Conservation (phyloP, 2,797 vertebrate species). For the Oryzias sinensis region DNA sequence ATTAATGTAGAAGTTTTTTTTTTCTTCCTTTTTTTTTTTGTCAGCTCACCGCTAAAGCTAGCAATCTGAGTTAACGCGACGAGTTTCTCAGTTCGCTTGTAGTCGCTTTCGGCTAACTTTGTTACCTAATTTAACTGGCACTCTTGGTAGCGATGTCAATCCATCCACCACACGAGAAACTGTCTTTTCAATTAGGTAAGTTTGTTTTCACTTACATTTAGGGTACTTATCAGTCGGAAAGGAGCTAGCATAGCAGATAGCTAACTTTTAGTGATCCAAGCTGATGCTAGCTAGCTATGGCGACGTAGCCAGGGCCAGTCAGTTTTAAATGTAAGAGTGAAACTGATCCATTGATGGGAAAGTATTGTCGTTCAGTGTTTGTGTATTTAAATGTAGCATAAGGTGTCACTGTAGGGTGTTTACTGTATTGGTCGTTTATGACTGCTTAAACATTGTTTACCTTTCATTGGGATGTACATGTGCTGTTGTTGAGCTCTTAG, state of each 20-base stretch:
- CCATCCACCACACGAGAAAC: neutral
- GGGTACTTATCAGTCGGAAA: conserved; percentile 23
- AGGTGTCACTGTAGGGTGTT: neutral
- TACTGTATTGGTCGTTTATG: neutral
- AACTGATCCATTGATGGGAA: conserved; percentile 18
- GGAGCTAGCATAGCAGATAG: conserved; percentile 65
- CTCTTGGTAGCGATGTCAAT: conserved; percentile 38
- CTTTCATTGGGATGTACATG: neutral
- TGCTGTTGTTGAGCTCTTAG: conserved; percentile 19
- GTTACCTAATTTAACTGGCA: conserved; percentile 18
- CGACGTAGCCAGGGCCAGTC: conserved; percentile 62
- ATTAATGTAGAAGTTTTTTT: conserved; percentile 65
- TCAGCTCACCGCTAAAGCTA: conserved; percentile 62
- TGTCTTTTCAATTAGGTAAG: conserved; percentile 42
- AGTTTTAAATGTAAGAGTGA: conserved; percentile 28
- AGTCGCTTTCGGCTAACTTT: conserved; percentile 25
- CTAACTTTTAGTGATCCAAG: conserved; percentile 65
- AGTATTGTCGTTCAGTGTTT: neutral
- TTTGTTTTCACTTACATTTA: neutral
- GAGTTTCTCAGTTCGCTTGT: conserved; percentile 63
- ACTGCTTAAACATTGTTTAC: neutral
- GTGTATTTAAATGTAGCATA: neutral
- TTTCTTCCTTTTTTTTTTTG: conserved; percentile 35
- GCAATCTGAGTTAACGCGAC: conserved; percentile 63
- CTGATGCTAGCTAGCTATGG: conserved; percentile 67